Percentiles rank a stretch among this genome's conserved stretches.
phyloP scores from a whole-genome alignment of 1,140 invertebrate genomes.

The Magallana angulata region DNA sequence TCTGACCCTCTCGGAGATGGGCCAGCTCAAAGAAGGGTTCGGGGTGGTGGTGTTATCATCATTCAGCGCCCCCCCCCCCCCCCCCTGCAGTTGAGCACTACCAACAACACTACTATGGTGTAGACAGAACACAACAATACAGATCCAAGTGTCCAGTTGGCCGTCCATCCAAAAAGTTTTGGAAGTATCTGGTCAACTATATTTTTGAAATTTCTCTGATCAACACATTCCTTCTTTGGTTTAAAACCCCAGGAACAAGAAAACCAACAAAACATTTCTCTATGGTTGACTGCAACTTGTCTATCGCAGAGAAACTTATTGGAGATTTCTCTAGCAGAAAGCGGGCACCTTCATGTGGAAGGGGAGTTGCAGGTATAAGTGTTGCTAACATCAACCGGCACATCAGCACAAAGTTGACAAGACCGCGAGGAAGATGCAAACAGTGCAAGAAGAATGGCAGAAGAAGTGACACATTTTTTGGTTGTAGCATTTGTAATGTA shows the following conservation, averaged over 20 bases:
- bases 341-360: not conserved
- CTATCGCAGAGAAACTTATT: slow-evolving; percentile 30
- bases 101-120: slow-evolving; percentile 40
- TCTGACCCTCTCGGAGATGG: slow-evolving; percentile 32
- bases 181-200: too few relatives aligned
- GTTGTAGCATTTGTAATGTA: not conserved
- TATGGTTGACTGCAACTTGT: not conserved
- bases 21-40: not conserved
- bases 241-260: slow-evolving; percentile 5
- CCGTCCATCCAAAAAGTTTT: too few relatives aligned
- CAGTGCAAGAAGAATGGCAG: not conserved
- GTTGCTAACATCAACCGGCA: not conserved
- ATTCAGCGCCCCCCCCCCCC: too few relatives aligned
- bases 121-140: slow-evolving; percentile 39
- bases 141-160: not conserved
- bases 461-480: not conserved
- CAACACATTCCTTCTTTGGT: too few relatives aligned
- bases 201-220: too few relatives aligned
- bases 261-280: slow-evolving; percentile 16
- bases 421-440: not conserved
- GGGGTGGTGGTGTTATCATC: not conserved
- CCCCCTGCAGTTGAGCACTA: slow-evolving; percentile 26
- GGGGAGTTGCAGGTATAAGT: not conserved
- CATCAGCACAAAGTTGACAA: not conserved
- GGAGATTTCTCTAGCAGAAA: slow-evolving; percentile 24